These are phyloP conservation scores for Lasiurus cinereus DNA, from an alignment of 2,113 vertebrate genomes.

Conservation along the genomic window DNA sequence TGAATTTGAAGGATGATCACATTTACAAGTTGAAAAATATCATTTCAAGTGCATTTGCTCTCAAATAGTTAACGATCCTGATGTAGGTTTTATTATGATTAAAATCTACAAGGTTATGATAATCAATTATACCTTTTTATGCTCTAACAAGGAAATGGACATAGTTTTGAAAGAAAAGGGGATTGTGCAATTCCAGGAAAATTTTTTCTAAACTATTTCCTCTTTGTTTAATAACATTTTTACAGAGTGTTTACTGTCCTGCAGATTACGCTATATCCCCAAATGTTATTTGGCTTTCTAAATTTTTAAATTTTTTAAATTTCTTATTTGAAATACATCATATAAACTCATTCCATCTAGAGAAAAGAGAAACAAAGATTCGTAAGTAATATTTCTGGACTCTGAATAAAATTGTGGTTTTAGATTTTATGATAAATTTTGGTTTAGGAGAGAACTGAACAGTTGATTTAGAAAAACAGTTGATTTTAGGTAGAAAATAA, in stretches of 20 bases:
- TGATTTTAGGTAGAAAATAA: background rate
- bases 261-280: background rate
- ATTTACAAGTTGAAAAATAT: background rate
- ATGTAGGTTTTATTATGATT: background rate
- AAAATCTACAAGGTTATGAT: constrained; percentile 4
- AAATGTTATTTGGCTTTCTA: background rate
- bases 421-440: background rate
- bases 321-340: background rate
- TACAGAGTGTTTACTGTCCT: background rate
- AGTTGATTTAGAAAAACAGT: background rate
- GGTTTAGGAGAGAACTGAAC: background rate
- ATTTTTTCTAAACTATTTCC: constrained; percentile 41
- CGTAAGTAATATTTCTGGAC: background rate
- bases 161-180: background rate
- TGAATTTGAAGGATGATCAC: background rate
- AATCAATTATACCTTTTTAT: background rate
- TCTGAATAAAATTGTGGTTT: background rate
- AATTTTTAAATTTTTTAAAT: background rate
- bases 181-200: background rate
- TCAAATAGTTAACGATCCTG: constrained; percentile 9
- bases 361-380: background rate
- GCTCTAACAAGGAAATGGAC: background rate
- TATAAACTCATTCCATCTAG: background rate
- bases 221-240: background rate
- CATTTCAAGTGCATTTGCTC: background rate